Evolutionary conservation across 2,797 vertebrate genomes (phyloP), one percentile per base, ranked within the genome.

Genomic region (Pseudochromis fuscus): DNA sequence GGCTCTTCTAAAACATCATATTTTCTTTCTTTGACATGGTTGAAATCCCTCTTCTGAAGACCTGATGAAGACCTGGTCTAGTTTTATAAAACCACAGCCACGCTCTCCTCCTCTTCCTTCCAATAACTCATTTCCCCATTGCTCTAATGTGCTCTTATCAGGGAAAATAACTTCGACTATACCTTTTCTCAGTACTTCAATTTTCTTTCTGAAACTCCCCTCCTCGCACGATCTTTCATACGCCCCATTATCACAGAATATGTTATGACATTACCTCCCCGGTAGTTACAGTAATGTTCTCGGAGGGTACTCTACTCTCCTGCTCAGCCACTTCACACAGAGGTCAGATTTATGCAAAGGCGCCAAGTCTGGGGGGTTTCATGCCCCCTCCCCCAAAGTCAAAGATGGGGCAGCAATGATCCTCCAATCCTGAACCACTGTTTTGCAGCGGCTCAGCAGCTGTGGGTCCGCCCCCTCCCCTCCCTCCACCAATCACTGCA

Each of bases 71-170:
- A 66, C 63, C 69, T 57, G 30, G 55, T 52, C 52, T 40, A 30
- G 21, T 58, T 28, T 13, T 46, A 21, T 61, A 19, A 70, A 80
- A 48, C 12, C 6, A 45, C 42, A 25, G 21, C 10, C 4, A 44
- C 65, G 12, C 33, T 48, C 2, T 40, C 16, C 60, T 51, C 30
- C 19, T 67, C 40, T 37, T 53, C n/a, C n/a, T 37, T 31, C 31
- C 49, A 58, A 10, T 63, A 60, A 82, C 49, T 80, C 48, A 52
- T 31, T 72, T 55, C 28, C 27, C 6, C 18, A 3, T 2, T 13
- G 0, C 65, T 70, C 37, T 46, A 73, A 78, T 64, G 28, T 65
- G 31, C 28, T 73, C 62, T 71, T 77, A 75, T 76, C 69, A 63
- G 18, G 23, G 6, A 37, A 63, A 76, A 79, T 25, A 70, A 75